Base-by-base conservation (phyloP, 1,140 invertebrate genomes). In the Pararge aegeria region DNA sequence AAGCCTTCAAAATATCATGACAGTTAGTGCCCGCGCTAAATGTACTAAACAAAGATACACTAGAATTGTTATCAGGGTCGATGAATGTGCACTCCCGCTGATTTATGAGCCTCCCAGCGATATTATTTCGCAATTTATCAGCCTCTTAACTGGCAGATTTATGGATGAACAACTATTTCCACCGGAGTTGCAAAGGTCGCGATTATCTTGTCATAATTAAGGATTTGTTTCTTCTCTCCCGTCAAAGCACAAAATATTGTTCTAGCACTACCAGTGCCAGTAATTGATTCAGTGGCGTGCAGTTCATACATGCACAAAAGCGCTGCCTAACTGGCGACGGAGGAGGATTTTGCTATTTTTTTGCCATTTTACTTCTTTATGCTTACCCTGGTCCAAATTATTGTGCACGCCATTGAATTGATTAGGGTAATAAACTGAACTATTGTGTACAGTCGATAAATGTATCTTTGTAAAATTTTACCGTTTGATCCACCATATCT, bases 1-100 rank as follows among this genome's bases (percentile, higher is more conserved):
- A n/a, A n/a, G n/a, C n/a, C n/a, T n/a, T n/a, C n/a, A n/a, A n/a
- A 34, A 34, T n/a, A 34, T 7, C 30, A 10, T 12, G 30, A 34
- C 30, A 34, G 12, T 10, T 12, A 12, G 30, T 12, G 38, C 13
- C 13, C 16, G 15, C 16, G 5, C 38, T 18, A 42, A 42, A 42
- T n/a, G 54, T 55, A 53, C 44, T 52, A 61, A 53, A 50, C 29
- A 55, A 54, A 55, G 53, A 60, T 51, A 61, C 54, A 55, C 52
- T 34, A 55, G 30, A 49, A 51, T 60, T 56, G 24, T 18, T 61
- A 61, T 61, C 70, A 52, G 55, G 55, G 37, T 40, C 59, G 55
- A 73, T 68, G 64, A 73, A 73, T 70, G 70, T 70, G 70, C 70
- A 73, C 70, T 73, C 64, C 56, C 20, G 38, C 56, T 70, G 65